Conservation (phyloP, 2,888 invertebrate species). For the Plemyria rubiginata region DNA sequence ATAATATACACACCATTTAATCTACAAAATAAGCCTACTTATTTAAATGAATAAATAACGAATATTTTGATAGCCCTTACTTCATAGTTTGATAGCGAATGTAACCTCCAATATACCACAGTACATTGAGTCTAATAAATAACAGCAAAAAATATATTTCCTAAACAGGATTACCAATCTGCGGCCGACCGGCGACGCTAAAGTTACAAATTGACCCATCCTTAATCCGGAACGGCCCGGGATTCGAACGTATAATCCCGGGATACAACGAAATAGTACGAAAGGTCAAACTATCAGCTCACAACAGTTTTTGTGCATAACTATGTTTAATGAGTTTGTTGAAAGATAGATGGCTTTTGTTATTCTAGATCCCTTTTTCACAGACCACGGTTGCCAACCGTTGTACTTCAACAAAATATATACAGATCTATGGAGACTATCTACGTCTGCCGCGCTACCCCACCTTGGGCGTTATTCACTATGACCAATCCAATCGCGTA, state of each 20-base stretch:
- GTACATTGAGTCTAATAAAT: constrained; percentile 18
- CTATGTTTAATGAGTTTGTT: constrained; percentile 3
- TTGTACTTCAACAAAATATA: no score
- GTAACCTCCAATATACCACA: neutral
- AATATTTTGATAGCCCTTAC: constrained; percentile 11
- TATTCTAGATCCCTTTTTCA: no score
- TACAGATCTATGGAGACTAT: no score
- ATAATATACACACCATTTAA: no score
- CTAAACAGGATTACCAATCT: constrained; percentile 24
- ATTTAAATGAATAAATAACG: no score
- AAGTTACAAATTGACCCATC: constrained; percentile 42
- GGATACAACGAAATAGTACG: constrained; percentile 6
- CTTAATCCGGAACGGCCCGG: constrained; percentile 23
- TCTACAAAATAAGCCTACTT: no score
- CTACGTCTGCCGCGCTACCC: no score
- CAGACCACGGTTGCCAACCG: no score
- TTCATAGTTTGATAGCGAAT: constrained; percentile 9
- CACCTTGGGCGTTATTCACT: no score
- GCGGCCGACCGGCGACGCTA: constrained; percentile 22
- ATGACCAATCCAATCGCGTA: no score
- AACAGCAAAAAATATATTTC: constrained; percentile 25
- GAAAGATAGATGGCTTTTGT: neutral
- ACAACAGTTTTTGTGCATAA: constrained; percentile 5
- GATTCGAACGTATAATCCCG: constrained; percentile 23
- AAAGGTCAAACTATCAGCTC: constrained; percentile 15